These are phyloP conservation scores for Sternarchorhynchus goeldii DNA, from an alignment of 2,797 vertebrate genomes.

Conservation along the genomic window DNA sequence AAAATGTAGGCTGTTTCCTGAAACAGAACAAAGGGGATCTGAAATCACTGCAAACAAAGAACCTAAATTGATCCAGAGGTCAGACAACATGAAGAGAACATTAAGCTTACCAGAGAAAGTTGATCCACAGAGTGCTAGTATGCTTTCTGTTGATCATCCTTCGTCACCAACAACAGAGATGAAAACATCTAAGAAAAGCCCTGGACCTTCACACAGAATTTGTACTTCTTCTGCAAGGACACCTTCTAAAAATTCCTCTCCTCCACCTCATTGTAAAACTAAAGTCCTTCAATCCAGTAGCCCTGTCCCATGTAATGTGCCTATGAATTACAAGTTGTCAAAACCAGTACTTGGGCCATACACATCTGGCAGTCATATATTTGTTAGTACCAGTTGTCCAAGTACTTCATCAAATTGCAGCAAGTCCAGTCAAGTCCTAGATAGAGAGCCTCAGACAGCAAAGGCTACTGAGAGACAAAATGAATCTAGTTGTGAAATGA, in stretches of 20 bases:
- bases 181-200: slow-evolving; percentile 52
- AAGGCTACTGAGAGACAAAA: slow-evolving; percentile 5
- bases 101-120: slow-evolving; percentile 53
- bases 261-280: slow-evolving; percentile 26
- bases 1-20: slow-evolving; percentile 37
- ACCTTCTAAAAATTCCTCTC: slow-evolving; percentile 55
- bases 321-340: not conserved
- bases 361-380: not conserved
- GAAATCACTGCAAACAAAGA: slow-evolving; percentile 25
- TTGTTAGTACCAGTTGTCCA: not conserved
- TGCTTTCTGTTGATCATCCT: slow-evolving; percentile 24
- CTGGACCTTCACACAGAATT: slow-evolving; percentile 60
- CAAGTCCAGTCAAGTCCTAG: not conserved
- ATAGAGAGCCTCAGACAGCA: not conserved
- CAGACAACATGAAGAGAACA: slow-evolving; percentile 47
- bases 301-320: not conserved
- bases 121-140: slow-evolving; percentile 7
- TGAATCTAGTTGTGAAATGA: slow-evolving; percentile 36
- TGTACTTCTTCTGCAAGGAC: slow-evolving; percentile 66
- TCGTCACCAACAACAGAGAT: slow-evolving; percentile 48
- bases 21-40: slow-evolving; percentile 17
- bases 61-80: slow-evolving; percentile 26
- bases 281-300: not conserved
- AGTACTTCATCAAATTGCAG: not conserved
- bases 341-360: not conserved